phyloP scores from a whole-genome alignment of 2,888 invertebrate genomes.

The Dynastes maya region DNA sequence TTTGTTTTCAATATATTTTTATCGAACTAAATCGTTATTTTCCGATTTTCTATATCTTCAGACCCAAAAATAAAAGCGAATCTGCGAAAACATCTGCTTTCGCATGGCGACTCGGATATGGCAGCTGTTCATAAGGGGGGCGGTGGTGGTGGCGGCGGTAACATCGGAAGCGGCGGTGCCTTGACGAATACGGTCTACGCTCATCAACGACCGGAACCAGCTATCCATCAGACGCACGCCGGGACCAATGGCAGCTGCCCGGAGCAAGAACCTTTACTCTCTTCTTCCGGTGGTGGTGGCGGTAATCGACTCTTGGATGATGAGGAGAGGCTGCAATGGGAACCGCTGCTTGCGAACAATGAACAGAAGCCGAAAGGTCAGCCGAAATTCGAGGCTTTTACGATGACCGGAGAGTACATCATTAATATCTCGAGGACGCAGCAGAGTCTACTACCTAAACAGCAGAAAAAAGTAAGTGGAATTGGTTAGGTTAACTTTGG shows the following conservation, averaged over 20 bases:
- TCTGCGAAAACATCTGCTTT: constrained; percentile 81
- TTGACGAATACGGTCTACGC: constrained; percentile 67
- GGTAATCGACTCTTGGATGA: constrained; percentile 64
- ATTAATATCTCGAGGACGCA: constrained; percentile 91
- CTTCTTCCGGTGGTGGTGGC: constrained; percentile 61
- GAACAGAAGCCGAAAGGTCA: constrained; percentile 58
- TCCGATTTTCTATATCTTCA: constrained; percentile 66
- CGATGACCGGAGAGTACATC: constrained; percentile 98
- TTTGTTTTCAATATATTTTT: no score
- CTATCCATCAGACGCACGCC: constrained; percentile 63
- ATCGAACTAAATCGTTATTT: no score
- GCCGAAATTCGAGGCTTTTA: constrained; percentile 90
- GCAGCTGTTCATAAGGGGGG: constrained; percentile 70
- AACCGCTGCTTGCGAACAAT: constrained; percentile 71
- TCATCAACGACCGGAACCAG: constrained; percentile 71
- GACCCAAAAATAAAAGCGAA: constrained; percentile 91
- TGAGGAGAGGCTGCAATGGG: constrained; percentile 73
- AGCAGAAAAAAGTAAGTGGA: constrained; percentile 74
- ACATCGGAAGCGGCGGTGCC: constrained; percentile 64
- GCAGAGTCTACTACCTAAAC: constrained; percentile 77
- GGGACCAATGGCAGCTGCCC: constrained; percentile 76
- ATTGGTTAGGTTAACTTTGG: not conserved
- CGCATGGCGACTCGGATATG: constrained; percentile 70
- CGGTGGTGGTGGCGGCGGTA: constrained; percentile 69
- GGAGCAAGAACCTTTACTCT: constrained; percentile 70